Evolutionary conservation across 2,888 invertebrate genomes (phyloP).

Genomic region (Protula sp.): DNA sequence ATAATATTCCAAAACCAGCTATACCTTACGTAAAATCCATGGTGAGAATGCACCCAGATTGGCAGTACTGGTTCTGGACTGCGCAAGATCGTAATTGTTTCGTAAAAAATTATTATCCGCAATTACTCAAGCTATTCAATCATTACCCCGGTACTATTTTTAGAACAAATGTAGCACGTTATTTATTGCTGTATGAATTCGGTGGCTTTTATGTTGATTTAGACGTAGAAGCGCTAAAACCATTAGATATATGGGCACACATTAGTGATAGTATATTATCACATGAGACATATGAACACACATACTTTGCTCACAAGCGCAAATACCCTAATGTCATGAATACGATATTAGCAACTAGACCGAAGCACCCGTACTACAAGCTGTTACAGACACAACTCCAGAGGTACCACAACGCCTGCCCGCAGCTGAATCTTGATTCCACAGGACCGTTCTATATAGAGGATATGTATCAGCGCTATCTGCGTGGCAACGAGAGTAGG

Average conservation of each 20-base stretch:
- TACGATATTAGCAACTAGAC: slow-evolving; percentile 2
- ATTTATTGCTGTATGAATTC: slow-evolving; percentile 2
- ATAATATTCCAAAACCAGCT: background rate
- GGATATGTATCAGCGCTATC: background rate
- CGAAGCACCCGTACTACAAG: slow-evolving; percentile 6
- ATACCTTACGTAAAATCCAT: background rate
- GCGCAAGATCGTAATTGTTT: background rate
- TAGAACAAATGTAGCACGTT: background rate
- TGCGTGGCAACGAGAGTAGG: background rate
- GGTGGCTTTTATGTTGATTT: slow-evolving; percentile 7
- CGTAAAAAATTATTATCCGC: background rate
- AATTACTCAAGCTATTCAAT: background rate
- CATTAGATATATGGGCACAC: background rate
- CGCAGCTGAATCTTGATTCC: too few relatives aligned
- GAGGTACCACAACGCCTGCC: background rate
- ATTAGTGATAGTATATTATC: background rate
- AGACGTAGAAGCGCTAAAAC: slow-evolving; percentile 3
- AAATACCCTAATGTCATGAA: background rate
- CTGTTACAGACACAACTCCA: background rate
- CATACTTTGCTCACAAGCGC: background rate
- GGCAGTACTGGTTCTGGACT: background rate
- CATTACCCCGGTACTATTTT: background rate
- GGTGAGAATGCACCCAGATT: background rate
- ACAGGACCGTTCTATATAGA: background rate
- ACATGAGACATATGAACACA: slow-evolving; percentile 2